Base-by-base conservation (phyloP, 2,797 vertebrate genomes). In the Acanthopagrus latus region DNA sequence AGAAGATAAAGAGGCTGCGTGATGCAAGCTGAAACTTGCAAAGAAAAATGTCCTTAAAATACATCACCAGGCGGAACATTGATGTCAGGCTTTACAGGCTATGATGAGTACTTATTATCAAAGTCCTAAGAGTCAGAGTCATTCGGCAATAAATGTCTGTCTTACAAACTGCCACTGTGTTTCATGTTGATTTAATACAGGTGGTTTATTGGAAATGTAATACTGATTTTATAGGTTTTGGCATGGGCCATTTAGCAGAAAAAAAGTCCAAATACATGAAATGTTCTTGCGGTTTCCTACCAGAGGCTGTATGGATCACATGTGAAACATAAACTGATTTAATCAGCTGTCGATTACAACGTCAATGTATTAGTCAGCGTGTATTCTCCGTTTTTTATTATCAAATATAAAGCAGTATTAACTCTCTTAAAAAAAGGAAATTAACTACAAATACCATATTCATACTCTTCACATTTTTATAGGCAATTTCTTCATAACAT, bases 1-100 rank as follows among this genome's bases (percentile, higher is more conserved):
- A 41, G 20, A 63, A 77, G 71, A 78, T 55, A 6, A 70, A 74
- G 51, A 64, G 52, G 57, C 33, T 3, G n/a, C 0, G 2, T 41
- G 16, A 76, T 63, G 50, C 21, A 41, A 56, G 10, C 23, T 54
- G 70, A 62, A 44, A 59, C 55, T 27, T 20, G 41, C 14, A 64
- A 25, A 33, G 64, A 20, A 20, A 50, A 10, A 38, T 69, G n/a
- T 71, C 71, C 51, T 56, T 21, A n/a, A 43, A 55, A 73, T 27
- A 23, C 38, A 63, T 78, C 46, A 38, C 7, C 48, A 13, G 43
- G 16, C n/a, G 7, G 33, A 17, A 14, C 23, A 27, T 4, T 20
- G 27, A n/a, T 18, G 20, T 62, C 55, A 54, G 17, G 43, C 56
- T 29, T n/a, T 38, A 5, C 46, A 43, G 63, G 25, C 44, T 33